These are phyloP conservation scores for Rotaria socialis DNA, from an alignment of 2,888 invertebrate genomes.

Conservation along the genomic window DNA sequence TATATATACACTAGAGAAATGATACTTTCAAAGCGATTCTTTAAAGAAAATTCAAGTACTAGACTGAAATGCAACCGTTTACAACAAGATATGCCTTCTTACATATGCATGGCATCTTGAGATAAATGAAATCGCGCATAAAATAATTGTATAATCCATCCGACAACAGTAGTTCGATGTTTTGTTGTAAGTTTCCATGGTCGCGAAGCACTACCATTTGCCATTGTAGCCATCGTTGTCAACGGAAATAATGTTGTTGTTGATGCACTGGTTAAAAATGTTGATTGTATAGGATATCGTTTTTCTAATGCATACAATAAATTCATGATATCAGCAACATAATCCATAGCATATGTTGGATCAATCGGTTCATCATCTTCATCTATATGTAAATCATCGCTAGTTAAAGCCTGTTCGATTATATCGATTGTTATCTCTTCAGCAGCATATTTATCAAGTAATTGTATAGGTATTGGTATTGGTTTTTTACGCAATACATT, in stretches of 20 bases:
- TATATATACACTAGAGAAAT: no score
- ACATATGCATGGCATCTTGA: constrained; percentile 33
- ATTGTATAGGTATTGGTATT: background rate
- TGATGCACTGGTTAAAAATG: background rate
- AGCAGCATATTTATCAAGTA: background rate
- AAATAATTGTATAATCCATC: constrained; percentile 32
- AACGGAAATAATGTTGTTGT: background rate
- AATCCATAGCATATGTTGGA: constrained; percentile 25
- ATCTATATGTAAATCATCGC: background rate
- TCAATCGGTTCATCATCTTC: background rate
- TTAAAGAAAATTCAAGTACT: no score
- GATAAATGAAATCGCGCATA: constrained; percentile 20
- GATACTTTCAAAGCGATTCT: no score
- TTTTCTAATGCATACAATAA: constrained; percentile 21
- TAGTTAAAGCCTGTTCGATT: background rate
- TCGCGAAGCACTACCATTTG: background rate
- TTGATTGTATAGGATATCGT: background rate
- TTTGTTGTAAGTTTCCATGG: constrained; percentile 26
- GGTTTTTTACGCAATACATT: background rate
- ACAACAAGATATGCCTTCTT: background rate
- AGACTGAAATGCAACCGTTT: no score
- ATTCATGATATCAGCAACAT: constrained; percentile 26
- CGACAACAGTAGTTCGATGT: background rate
- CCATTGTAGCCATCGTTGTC: background rate
- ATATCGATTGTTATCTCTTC: background rate